phyloP scores from a whole-genome alignment of 2,888 invertebrate genomes.

The Poecilus cupreus region DNA sequence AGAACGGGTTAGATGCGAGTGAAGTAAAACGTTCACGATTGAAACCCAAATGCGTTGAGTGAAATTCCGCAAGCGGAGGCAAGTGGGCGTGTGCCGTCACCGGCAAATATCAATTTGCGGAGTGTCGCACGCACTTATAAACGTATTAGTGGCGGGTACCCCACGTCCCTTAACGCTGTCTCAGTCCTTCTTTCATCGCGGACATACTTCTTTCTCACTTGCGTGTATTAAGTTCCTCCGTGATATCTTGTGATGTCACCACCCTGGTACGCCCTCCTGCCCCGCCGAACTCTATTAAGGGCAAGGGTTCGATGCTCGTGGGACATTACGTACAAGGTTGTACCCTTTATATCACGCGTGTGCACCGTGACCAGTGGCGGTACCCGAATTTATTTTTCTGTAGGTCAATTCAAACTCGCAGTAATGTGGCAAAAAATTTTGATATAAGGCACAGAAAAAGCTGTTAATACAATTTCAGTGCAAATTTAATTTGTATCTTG shows the following conservation, averaged over 20 bases:
- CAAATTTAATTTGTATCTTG: no score
- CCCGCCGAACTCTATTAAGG: slow-evolving; percentile 33
- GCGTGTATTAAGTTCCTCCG: slow-evolving; percentile 40
- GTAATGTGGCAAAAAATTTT: not conserved
- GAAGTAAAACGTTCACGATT: not conserved
- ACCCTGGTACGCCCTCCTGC: not conserved
- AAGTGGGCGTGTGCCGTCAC: slow-evolving; percentile 15
- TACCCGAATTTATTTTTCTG: not conserved
- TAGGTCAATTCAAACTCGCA: not conserved
- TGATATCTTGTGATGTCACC: slow-evolving; percentile 53
- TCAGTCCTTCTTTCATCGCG: not conserved
- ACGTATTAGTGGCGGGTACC: slow-evolving; percentile 43
- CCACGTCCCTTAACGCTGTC: not conserved
- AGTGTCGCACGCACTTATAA: slow-evolving; percentile 52
- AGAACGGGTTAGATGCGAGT: not conserved
- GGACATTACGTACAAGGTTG: slow-evolving; percentile 27
- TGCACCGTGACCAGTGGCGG: not conserved
- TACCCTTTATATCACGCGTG: slow-evolving; percentile 9
- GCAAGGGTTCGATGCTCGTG: slow-evolving; percentile 47
- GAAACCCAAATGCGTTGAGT: not conserved
- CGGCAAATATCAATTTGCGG: slow-evolving; percentile 55
- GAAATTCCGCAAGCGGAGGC: slow-evolving; percentile 6
- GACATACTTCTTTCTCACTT: not conserved
- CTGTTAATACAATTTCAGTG: no score
- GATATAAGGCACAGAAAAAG: no score